Evolutionary conservation across 2,888 invertebrate genomes (phyloP), one percentile per base, ranked within the genome.

Genomic region (Carterocephalus palaemon): DNA sequence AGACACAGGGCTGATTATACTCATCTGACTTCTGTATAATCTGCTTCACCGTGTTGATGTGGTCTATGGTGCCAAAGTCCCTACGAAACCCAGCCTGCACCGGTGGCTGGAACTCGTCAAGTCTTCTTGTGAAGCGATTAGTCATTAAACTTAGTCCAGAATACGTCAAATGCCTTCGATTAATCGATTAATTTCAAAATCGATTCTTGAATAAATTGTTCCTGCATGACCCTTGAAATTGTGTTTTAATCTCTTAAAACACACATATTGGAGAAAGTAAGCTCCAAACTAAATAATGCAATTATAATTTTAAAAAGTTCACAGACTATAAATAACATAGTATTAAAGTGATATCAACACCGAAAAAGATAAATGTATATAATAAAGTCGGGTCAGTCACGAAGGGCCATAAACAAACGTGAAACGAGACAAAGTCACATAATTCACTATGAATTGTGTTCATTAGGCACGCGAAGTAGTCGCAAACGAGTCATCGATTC

Each of bases 371-470:
- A 64, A 65, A 67, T 61, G 52, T 59, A 46, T 53, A 57, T 58
- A 56, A 63, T 62, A 67, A 54, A 49, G 59, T 58, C 60, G 61
- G 60, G 48, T 53, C 53, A 64, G 70, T 70, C 76, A 76, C 73
- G 75, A 73, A 72, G 53, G 57, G 60, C 70, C 61, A 78, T 82
- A 82, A 83, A 80, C 74, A 75, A 73, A 73, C 69, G 65, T 62
- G 67, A 67, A 79, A 77, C 72, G 75, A 76, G 77, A 77, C 76
- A 73, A 74, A 74, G 65, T 70, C 72, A 60, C 67, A 80, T 81
- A 76, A 76, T 65, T 80, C 75, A 75, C 60, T 56, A 69, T 80
- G 78, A 84, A 65, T 78, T 72, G 78, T 82, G 70, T 63, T 67
- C 65, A 65, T 75, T 75, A 63, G 69, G 65, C 83, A 83, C 83